Percentiles rank a stretch among this genome's conserved stretches.
Evolutionary conservation across 2,797 vertebrate genomes (phyloP).

Genomic region (Falco berigora): DNA sequence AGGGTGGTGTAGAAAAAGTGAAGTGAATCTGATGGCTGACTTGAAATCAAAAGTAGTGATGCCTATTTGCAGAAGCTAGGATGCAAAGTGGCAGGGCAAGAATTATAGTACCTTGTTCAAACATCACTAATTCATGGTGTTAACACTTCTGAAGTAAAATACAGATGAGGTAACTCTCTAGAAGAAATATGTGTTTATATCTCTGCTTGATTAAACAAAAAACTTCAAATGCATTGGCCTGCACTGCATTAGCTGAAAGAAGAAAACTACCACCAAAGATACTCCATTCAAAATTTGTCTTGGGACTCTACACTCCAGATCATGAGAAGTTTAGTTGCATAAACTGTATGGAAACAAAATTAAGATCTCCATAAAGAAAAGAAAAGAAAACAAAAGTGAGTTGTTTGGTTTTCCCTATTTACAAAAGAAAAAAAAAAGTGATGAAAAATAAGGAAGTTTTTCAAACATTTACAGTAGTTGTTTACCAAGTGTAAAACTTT

Average conservation of each 20-base stretch:
- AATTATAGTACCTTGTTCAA: not conserved
- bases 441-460: not conserved
- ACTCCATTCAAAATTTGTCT: not conserved
- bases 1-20: conserved; percentile 4
- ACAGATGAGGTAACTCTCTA: not conserved
- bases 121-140: not conserved
- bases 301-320: not conserved
- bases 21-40: not conserved
- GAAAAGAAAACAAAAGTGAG: too few relatives aligned
- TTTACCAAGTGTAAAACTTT: not conserved
- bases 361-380: not conserved
- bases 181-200: not conserved
- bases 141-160: not conserved
- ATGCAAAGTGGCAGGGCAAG: not conserved
- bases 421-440: not conserved
- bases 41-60: not conserved
- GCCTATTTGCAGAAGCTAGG: not conserved
- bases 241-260: not conserved
- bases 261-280: not conserved
- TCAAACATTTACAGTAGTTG: not conserved
- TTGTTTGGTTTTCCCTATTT: not conserved
- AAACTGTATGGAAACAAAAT: not conserved
- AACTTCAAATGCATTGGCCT: not conserved
- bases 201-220: not conserved
- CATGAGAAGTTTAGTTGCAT: not conserved